These are phyloP conservation scores for Nasonia longicornis DNA, from an alignment of 1,140 invertebrate genomes.

Conservation along the genomic window DNA sequence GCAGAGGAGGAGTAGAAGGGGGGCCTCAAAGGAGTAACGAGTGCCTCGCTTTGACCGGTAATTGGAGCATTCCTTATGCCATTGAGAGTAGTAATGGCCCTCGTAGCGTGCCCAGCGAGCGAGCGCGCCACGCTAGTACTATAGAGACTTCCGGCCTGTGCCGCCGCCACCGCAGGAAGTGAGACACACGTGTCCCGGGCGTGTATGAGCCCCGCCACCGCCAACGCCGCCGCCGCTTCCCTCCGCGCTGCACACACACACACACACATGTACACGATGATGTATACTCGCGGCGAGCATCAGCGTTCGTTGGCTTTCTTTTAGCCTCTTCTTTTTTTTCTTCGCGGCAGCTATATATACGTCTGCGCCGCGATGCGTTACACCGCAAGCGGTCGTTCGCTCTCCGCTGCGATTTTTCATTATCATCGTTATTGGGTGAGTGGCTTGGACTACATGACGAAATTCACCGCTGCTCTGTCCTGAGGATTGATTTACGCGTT, in stretches of 20 bases:
- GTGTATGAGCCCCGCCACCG: slow-evolving; percentile 47
- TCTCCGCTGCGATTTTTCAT: background rate
- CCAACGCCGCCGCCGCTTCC: background rate
- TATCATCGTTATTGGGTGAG: background rate
- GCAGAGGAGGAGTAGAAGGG: slow-evolving; percentile 6
- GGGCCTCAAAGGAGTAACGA: slow-evolving; percentile 39
- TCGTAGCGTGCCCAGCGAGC: slow-evolving; percentile 37
- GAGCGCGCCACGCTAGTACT: slow-evolving; percentile 54
- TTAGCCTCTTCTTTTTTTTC: background rate
- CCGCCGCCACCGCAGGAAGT: slow-evolving; percentile 58
- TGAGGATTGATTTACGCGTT: background rate
- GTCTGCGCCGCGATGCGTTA: slow-evolving; percentile 29
- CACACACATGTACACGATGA: background rate
- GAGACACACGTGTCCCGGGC: slow-evolving; percentile 65
- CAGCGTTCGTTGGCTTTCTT: slow-evolving; percentile 10
- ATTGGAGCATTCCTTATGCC: slow-evolving; percentile 60
- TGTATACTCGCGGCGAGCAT: background rate
- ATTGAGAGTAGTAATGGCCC: slow-evolving; percentile 55
- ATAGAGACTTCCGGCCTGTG: slow-evolving; percentile 67
- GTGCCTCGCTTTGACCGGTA: slow-evolving; percentile 54
- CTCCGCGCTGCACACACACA: background rate
- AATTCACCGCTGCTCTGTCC: background rate
- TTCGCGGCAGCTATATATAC: slow-evolving; percentile 24
- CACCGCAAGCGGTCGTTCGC: background rate
- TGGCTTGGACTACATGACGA: background rate